Conservation (phyloP, 2,888 invertebrate genomes). For the Pteria penguin region DNA sequence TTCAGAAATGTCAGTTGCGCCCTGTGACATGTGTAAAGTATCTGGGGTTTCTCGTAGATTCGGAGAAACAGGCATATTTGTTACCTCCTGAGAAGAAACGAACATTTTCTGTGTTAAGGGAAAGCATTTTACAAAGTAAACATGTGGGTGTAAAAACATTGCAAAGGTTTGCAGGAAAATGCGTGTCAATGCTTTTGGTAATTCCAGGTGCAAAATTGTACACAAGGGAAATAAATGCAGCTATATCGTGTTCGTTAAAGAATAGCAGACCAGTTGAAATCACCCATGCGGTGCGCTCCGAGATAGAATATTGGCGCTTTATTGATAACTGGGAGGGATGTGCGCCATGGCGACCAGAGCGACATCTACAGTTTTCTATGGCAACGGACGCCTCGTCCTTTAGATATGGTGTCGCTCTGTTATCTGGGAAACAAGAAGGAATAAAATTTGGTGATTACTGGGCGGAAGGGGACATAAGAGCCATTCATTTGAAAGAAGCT, state of each 20-base stretch:
- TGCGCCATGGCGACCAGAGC: constrained; percentile 21
- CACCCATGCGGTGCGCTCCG: neutral
- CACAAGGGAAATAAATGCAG: constrained; percentile 16
- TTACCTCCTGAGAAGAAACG: constrained; percentile 2
- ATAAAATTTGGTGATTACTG: neutral
- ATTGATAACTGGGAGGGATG: constrained; percentile 31
- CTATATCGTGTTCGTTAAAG: constrained; percentile 5
- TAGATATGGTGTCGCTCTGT: constrained; percentile 26
- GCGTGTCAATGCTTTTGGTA: constrained; percentile 26
- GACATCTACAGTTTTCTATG: constrained; percentile 25
- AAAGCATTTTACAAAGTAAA: constrained; percentile 9
- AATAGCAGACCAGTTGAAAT: constrained; percentile 1
- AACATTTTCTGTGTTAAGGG: constrained; percentile 15
- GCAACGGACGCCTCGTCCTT: constrained; percentile 40
- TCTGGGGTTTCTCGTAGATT: constrained; percentile 31
- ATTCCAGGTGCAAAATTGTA: constrained; percentile 25
- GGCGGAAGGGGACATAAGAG: constrained; percentile 21
- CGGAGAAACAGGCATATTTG: constrained; percentile 1
- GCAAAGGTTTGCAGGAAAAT: constrained; percentile 11
- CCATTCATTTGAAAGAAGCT: constrained; percentile 38
- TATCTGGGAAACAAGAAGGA: constrained; percentile 1
- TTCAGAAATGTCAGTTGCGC: constrained; percentile 4
- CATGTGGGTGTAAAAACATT: constrained; percentile 8
- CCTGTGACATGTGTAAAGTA: constrained; percentile 1
- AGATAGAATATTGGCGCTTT: constrained; percentile 36